Evolutionary conservation across 1,140 invertebrate species (phyloP), one percentile per base, ranked within the genome.

Genomic region (Bombyx mandarina): DNA sequence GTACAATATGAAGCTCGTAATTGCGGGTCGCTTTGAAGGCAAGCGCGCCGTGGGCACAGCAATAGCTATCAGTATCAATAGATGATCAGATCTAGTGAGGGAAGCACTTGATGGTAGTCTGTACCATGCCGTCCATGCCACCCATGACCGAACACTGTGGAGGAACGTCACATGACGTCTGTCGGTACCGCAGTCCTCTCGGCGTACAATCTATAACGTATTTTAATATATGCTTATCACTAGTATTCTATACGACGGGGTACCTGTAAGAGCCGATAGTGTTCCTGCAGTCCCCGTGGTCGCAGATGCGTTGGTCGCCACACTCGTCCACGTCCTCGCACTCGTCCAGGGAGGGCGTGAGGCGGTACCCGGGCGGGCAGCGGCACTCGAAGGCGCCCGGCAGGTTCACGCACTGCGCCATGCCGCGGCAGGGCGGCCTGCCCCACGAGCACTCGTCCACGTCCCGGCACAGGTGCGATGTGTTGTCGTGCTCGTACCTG

Each of bases 291-390:
- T 87, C 86, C 49, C 94, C 94, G 70, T 95, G 93, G 52, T 91
- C 90, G 79, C 96, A 97, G 69, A 97, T 91, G 2, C 92, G 91
- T 43, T 92, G 91, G 66, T 83, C 78, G 42, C 75, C 78, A 75
- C 94, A 96, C 81, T 96, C 94, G 72, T 96, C 93, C 12, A 94
- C 88, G 73, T 96, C 94, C 8, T 94, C 89, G 72, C 94, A 95
- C 61, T 76, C 73, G 58, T 83, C 79, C 6, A 91, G 91, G 61
- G 91, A 91, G 46, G 89, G 65, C 1, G 91, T 90, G 8, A 93
- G 89, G 69, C 93, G 92, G 79, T 96, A 95, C 0, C 95, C 95
- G 57, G 92, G 91, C 6, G 95, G 95, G 74, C 94, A 96, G 61
- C 86, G 73, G 77, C 94, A 96, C 65, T 91, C 86, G 71, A 91